A percentile compares a stretch with the other conserved stretches of the same genome.
Evolutionary conservation across 2,797 vertebrate genomes (phyloP).

Genomic region (Alectoris magna): DNA sequence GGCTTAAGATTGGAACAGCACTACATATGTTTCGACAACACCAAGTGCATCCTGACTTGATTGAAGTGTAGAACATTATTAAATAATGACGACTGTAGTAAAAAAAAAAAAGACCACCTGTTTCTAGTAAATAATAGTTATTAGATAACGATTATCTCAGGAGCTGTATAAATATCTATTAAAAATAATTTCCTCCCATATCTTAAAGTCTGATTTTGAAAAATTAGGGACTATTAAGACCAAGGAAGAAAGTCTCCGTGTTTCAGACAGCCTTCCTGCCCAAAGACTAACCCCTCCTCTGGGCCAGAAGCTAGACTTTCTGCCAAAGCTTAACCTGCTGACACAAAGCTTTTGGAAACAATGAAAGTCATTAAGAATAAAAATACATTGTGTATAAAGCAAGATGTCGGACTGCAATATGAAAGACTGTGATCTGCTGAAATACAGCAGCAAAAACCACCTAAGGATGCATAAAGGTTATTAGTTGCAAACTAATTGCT

Average conservation of each 20-base stretch:
- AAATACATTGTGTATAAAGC: not conserved
- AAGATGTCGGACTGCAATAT: not conserved
- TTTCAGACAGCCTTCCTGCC: not conserved
- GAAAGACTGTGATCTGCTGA: not conserved
- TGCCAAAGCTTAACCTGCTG: not conserved
- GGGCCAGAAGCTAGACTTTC: not conserved
- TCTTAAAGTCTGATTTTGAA: not conserved
- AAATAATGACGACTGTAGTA: not conserved
- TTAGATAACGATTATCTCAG: not conserved
- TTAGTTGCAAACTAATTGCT: not conserved
- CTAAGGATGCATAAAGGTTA: not conserved
- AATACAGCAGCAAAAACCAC: not conserved
- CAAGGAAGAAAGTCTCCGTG: not conserved
- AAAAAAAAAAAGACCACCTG: not conserved
- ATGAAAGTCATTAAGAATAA: not conserved
- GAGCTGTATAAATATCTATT: not conserved
- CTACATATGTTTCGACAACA: fast-evolving
- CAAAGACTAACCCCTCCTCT: not conserved
- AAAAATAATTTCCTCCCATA: not conserved
- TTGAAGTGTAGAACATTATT: not conserved
- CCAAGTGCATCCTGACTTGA: not conserved
- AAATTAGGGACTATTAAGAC: not conserved
- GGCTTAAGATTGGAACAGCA: not conserved
- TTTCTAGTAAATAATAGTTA: not conserved
- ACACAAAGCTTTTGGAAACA: conserved; percentile 7